Percentiles rank a stretch among this genome's conserved stretches.
These are phyloP conservation scores for Meganola albula DNA, from an alignment of 2,888 invertebrate species.

Conservation along the genomic window DNA sequence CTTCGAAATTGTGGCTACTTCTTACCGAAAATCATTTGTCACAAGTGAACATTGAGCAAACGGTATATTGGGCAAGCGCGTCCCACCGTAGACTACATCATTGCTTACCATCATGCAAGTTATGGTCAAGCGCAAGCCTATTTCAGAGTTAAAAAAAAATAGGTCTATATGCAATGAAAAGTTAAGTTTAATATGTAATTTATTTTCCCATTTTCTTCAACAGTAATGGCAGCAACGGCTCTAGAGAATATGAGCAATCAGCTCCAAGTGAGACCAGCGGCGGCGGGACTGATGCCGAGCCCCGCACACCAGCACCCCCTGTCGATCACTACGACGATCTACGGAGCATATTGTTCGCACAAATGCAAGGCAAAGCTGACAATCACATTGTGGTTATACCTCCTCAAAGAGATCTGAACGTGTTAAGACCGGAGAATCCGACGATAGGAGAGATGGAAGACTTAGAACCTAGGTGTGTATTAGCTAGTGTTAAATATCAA, in stretches of 20 bases:
- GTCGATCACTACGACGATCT: constrained; percentile 81
- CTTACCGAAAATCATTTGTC: too few relatives aligned
- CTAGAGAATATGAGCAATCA: constrained; percentile 67
- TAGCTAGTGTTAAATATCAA: neutral
- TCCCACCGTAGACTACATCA: too few relatives aligned
- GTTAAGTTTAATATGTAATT: too few relatives aligned
- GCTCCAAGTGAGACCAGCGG: constrained; percentile 65
- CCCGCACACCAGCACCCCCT: constrained; percentile 59
- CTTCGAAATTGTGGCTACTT: too few relatives aligned
- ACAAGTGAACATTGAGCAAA: too few relatives aligned
- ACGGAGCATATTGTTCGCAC: constrained; percentile 69
- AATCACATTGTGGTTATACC: constrained; percentile 71
- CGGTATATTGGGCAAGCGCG: too few relatives aligned
- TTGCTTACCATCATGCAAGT: too few relatives aligned
- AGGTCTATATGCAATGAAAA: too few relatives aligned
- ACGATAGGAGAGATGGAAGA: constrained; percentile 83
- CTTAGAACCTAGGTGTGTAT: constrained; percentile 72
- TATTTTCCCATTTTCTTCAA: constrained; percentile 11
- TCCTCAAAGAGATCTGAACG: constrained; percentile 73
- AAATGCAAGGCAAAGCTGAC: constrained; percentile 70
- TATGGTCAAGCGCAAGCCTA: too few relatives aligned
- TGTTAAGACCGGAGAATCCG: constrained; percentile 79
- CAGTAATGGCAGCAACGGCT: constrained; percentile 64
- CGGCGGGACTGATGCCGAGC: constrained; percentile 40
- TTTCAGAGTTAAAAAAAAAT: too few relatives aligned